Percentiles rank a stretch among this genome's conserved stretches.
Evolutionary conservation across 2,113 vertebrate genomes (phyloP).

Genomic region (Catagonus wagneri): DNA sequence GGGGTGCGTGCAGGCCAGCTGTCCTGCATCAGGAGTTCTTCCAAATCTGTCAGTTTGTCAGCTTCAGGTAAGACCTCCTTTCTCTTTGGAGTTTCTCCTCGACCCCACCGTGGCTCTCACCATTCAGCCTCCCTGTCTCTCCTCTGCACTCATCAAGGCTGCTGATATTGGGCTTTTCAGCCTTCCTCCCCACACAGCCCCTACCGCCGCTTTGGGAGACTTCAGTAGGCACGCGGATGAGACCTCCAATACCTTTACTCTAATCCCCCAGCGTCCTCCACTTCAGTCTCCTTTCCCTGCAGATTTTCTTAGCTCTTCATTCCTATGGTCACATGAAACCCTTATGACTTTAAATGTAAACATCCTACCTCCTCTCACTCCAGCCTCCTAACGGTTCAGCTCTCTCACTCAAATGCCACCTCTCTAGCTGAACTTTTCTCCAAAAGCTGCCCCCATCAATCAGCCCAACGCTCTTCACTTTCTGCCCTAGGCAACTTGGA

Average conservation of each 20-base stretch:
- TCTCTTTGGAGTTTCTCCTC: not conserved
- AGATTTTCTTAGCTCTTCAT: too few relatives aligned
- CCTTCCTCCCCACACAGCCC: not conserved
- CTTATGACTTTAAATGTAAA: not conserved
- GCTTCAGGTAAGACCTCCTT: not conserved
- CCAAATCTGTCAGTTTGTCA: not conserved
- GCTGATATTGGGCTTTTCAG: not conserved
- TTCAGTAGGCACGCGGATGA: fast-evolving
- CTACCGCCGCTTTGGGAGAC: not conserved
- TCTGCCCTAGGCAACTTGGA: not conserved
- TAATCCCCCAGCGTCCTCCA: not conserved
- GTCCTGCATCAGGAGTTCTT: fast-evolving
- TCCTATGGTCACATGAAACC: not conserved
- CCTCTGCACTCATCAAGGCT: not conserved
- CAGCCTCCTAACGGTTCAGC: not conserved
- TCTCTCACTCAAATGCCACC: not conserved
- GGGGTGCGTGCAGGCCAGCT: too few relatives aligned
- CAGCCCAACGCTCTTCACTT: not conserved
- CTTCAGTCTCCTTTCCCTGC: not conserved
- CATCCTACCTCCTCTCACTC: not conserved
- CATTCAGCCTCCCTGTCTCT: too few relatives aligned
- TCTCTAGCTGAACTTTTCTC: not conserved
- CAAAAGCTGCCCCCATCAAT: not conserved
- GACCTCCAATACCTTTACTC: not conserved
- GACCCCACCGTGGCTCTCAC: not conserved